A percentile compares a stretch with the other conserved stretches of the same genome.
phyloP scores from a whole-genome alignment of 2,888 invertebrate species.

The Mantis religiosa region DNA sequence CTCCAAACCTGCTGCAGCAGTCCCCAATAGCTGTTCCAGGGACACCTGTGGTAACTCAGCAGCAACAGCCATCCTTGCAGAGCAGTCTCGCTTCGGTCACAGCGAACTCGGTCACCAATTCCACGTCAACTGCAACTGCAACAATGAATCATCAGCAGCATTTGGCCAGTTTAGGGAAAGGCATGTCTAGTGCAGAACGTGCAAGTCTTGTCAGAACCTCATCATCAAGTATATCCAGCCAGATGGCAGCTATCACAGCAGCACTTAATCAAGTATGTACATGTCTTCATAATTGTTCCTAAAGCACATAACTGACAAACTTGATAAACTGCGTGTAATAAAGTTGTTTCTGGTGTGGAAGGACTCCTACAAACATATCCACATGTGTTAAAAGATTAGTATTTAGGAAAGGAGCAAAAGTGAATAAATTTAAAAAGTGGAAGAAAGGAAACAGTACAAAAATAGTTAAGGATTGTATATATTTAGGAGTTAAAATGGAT shows the following conservation, averaged over 20 bases:
- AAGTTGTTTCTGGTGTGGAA: too few relatives aligned
- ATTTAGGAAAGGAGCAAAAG: too few relatives aligned
- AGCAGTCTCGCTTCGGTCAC: slow-evolving; percentile 31
- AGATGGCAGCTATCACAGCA: slow-evolving; percentile 68
- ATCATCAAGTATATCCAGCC: slow-evolving; percentile 60
- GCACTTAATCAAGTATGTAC: slow-evolving; percentile 53
- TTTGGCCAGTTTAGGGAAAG: slow-evolving; percentile 47
- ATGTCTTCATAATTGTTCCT: background rate
- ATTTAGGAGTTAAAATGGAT: too few relatives aligned
- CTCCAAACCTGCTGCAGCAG: slow-evolving; percentile 12
- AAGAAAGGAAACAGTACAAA: too few relatives aligned
- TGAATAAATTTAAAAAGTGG: too few relatives aligned
- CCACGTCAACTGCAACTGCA: slow-evolving; percentile 47
- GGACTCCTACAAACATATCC: too few relatives aligned
- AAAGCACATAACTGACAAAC: too few relatives aligned
- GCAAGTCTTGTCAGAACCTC: slow-evolving; percentile 47
- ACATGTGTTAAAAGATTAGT: too few relatives aligned
- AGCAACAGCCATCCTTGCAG: slow-evolving; percentile 37
- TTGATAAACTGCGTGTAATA: too few relatives aligned
- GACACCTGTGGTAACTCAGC: slow-evolving; percentile 34
- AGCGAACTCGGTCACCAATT: slow-evolving; percentile 42
- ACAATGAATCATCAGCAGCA: slow-evolving; percentile 44
- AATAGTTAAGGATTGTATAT: too few relatives aligned
- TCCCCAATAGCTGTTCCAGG: slow-evolving; percentile 34
- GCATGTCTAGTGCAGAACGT: slow-evolving; percentile 53